Conservation (phyloP, 2,888 invertebrate genomes). For the Drosophila niveifrons region DNA sequence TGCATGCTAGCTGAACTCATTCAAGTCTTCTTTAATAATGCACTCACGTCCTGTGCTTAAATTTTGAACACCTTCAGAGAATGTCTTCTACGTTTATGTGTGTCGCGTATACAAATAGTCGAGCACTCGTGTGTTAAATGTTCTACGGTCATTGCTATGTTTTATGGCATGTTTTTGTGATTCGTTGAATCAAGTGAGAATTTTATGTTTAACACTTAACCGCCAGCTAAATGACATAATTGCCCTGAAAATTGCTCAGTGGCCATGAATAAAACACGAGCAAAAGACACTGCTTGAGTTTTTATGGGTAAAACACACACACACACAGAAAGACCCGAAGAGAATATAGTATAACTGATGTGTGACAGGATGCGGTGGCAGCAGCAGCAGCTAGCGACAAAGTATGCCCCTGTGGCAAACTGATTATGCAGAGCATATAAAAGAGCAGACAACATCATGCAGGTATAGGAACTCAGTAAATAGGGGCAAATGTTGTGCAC, state of each 20-base stretch:
- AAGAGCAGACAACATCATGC: constrained; percentile 3
- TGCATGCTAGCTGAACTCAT: too few species aligned
- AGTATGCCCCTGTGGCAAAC: constrained; percentile 33
- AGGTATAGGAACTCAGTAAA: background rate
- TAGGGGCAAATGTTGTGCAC: background rate
- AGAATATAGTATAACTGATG: constrained; percentile 6
- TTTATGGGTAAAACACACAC: constrained; percentile 26
- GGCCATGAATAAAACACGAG: constrained; percentile 44
- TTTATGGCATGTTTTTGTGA: constrained; percentile 44
- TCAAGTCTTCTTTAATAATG: background rate
- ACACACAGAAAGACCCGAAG: background rate
- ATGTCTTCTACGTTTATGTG: background rate
- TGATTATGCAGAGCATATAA: constrained; percentile 23
- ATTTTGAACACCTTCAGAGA: background rate
- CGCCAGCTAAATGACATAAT: constrained; percentile 61
- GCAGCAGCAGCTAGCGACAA: constrained; percentile 14
- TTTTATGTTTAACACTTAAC: constrained; percentile 58
- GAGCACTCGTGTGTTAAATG: background rate
- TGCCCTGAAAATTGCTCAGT: constrained; percentile 54
- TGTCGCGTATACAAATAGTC: constrained; percentile 30
- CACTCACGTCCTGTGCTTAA: background rate
- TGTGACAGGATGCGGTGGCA: constrained; percentile 5
- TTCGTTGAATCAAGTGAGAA: constrained; percentile 48
- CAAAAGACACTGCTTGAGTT: constrained; percentile 12
- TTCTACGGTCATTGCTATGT: background rate